Evolutionary conservation across 1,140 invertebrate genomes (phyloP), one percentile per base, ranked within the genome.

Genomic region (Probaryconus sp.): DNA sequence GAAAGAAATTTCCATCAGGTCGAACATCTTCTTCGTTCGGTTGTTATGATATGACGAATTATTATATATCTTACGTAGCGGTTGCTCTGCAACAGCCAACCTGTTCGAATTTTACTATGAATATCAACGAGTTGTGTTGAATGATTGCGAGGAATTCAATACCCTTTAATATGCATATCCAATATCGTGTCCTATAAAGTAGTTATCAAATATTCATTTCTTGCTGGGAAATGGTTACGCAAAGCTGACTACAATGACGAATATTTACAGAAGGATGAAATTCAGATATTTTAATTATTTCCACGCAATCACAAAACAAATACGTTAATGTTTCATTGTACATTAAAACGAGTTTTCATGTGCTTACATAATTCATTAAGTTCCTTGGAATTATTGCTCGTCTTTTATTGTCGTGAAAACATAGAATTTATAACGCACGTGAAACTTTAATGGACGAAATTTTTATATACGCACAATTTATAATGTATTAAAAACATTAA

Each of bases 191-290:
- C 31, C 47, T 63, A 63, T 53, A 67, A 70, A 61, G 58, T 67
- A 65, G 53, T 67, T 69, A 76, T 76, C 60, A 76, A 76, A 76
- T 65, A 76, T 76, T 63, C 53, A 76, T 65, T 69, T 65, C 53
- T 76, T 60, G 47, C 24, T 16, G 24, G 10, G 14, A 45, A 64
- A 51, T 30, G 17, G 48, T 58, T 75, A 45, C 30, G 50, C 14
- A 37, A 53, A 38, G 42, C 35, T 30, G 55, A 13, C 43, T 35
- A 58, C 50, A 55, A 48, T 67, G 40, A 61, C 33, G 35, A 45
- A 51, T 61, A 56, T 63, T 56, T 58, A 31, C 42, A 9, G 10
- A 43, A 21, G 13, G 33, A 37, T 53, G 31, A 42, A 64, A 71
- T 50, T 53, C 43, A 56, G 58, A 63, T 56, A 63, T 50, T 71